Evolutionary conservation across 2,797 vertebrate species (phyloP).

Genomic region (Acridotheres tristis): DNA sequence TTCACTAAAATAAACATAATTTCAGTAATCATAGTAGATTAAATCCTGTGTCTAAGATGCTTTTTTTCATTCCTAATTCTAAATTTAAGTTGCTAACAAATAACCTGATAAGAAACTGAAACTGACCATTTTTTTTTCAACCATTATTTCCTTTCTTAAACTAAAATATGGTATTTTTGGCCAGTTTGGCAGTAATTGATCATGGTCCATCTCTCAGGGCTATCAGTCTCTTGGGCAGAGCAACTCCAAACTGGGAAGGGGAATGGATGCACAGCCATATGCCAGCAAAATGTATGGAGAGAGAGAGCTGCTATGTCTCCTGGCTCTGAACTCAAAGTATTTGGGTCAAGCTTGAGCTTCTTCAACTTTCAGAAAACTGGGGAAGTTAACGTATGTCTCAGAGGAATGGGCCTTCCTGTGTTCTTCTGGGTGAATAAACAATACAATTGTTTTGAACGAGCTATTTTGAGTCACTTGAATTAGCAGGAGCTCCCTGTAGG

Average conservation of each 20-base stretch:
- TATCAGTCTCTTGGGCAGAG: neutral
- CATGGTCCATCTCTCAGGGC: neutral
- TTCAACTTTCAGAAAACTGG: constrained; percentile 24
- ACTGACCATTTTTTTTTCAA: neutral
- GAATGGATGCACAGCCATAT: neutral
- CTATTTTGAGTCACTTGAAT: constrained; percentile 29
- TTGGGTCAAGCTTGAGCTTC: constrained; percentile 21
- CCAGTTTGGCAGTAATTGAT: neutral
- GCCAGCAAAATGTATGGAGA: neutral
- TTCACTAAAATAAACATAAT: neutral
- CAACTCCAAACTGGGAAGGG: neutral
- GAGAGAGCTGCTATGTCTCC: neutral
- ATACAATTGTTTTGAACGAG: constrained; percentile 23
- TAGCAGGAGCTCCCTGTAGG: constrained; percentile 42
- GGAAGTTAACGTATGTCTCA: neutral
- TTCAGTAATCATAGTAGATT: neutral
- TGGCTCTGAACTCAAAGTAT: neutral
- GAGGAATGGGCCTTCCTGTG: neutral
- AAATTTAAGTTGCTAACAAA: neutral
- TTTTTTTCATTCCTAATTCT: neutral
- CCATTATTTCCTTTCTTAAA: neutral
- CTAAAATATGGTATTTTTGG: neutral
- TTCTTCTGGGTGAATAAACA: constrained; percentile 55
- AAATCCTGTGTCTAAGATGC: neutral
- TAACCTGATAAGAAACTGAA: neutral